Evolutionary conservation across 1,140 invertebrate species (phyloP).

Genomic region (Microplitis mediator): DNA sequence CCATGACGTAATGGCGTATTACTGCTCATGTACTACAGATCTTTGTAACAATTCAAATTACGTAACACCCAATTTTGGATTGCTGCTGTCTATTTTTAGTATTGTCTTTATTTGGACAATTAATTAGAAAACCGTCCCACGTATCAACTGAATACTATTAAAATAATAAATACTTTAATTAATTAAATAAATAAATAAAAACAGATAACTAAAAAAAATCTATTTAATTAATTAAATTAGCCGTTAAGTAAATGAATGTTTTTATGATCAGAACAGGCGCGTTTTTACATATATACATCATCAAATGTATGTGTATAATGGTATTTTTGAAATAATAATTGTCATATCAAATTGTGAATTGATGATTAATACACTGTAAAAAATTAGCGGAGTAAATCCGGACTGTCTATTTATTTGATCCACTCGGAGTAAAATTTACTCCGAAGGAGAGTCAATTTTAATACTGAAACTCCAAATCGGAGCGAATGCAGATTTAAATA

Average conservation of each 20-base stretch:
- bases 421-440: too few relatives aligned
- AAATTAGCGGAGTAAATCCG: too few relatives aligned
- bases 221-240: conserved; percentile 3
- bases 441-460: too few relatives aligned
- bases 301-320: background rate
- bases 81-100: conserved; percentile 3
- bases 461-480: too few relatives aligned
- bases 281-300: conserved; percentile 4
- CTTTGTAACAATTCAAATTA: conserved; percentile 70
- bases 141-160: background rate
- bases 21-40: conserved; percentile 77
- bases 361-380: too few relatives aligned
- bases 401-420: too few relatives aligned
- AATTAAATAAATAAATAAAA: background rate
- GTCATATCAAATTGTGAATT: conserved; percentile 1
- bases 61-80: conserved; percentile 6
- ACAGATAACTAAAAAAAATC: background rate
- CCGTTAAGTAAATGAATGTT: conserved; percentile 1
- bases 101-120: conserved; percentile 9
- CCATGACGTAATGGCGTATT: conserved; percentile 73
- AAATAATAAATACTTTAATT: background rate
- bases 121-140: background rate
- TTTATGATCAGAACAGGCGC: conserved; percentile 10
- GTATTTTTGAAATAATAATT: background rate
- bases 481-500: too few relatives aligned